Evolutionary conservation across 2,797 vertebrate species (phyloP).

Genomic region (Todus mexicanus): DNA sequence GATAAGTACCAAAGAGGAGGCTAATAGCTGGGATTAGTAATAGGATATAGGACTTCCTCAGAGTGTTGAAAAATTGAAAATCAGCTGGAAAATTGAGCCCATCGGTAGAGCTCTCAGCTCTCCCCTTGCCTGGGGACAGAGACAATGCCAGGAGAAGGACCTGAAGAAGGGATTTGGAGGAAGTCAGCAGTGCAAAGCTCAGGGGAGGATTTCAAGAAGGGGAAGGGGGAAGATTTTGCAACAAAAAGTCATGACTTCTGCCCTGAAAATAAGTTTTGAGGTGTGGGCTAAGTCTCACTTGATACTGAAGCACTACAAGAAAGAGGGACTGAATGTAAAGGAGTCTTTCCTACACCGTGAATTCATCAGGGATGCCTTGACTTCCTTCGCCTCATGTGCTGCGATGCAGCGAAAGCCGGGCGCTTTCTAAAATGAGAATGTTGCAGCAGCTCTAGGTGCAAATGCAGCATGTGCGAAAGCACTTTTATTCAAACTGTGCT

Average conservation of each 20-base stretch:
- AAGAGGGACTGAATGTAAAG: background rate
- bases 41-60: background rate
- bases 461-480: conserved; percentile 8
- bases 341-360: background rate
- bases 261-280: background rate
- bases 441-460: conserved; percentile 25
- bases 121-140: background rate
- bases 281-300: background rate
- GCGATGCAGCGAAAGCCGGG: rapidly evolving
- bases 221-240: rapidly evolving
- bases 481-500: conserved; percentile 28
- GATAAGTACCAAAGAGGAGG: background rate
- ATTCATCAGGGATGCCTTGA: background rate
- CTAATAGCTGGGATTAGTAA: background rate
- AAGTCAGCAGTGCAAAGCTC: background rate
- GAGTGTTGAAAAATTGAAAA: background rate
- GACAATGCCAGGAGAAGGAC: background rate
- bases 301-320: background rate
- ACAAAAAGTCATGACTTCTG: background rate
- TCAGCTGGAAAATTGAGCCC: background rate
- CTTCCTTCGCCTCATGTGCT: background rate
- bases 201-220: background rate
- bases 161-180: background rate
- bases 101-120: background rate
- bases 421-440: background rate